Evolutionary conservation across 2,888 invertebrate species (phyloP), one percentile per base, ranked within the genome.

Genomic region (Entomobrya multifasciata): DNA sequence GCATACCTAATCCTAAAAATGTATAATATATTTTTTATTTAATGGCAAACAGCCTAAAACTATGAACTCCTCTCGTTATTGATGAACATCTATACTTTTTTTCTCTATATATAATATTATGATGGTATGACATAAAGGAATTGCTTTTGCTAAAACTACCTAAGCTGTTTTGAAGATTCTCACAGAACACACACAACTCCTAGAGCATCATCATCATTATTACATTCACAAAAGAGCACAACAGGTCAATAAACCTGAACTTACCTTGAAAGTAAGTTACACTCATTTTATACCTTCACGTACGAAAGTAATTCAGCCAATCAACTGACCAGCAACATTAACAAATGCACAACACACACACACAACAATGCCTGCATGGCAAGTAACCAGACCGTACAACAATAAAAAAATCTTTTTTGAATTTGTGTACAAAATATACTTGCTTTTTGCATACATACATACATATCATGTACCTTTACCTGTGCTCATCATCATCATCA

Each of bases 231-330:
- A 81, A 80, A 80, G 86, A 86, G 86, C 76, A 87, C 87, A 84
- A 41, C 80, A 88, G 90, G 90, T 90, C 90, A 90, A 90, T 90
- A 90, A 89, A 90, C 90, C 87, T 89, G 87, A 84, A 89, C 89
- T 90, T 90, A 90, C 90, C 90, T 90, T 90, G 90, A 90, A 79
- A 82, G 85, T 89, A 85, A 85, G 78, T 85, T 87, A 87, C 82
- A 86, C 81, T 87, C 87, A 78, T 79, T 81, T 77, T 86, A 80
- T 86, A 86, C 86, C 67, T 67, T 49, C 65, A 77, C 84, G 78
- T 84, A 77, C 30, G 36, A 6, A 52, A n/a, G 47, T 78, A 78
- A 85, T 84, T 70, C 85, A 78, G 22, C 85, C 86, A 87, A 83
- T 77, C 87, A 89, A 86, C 84, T 87, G 74, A 89, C 86, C 87